Evolutionary conservation across 2,797 vertebrate genomes (phyloP).

Genomic region (Microctenopoma lineatum): DNA sequence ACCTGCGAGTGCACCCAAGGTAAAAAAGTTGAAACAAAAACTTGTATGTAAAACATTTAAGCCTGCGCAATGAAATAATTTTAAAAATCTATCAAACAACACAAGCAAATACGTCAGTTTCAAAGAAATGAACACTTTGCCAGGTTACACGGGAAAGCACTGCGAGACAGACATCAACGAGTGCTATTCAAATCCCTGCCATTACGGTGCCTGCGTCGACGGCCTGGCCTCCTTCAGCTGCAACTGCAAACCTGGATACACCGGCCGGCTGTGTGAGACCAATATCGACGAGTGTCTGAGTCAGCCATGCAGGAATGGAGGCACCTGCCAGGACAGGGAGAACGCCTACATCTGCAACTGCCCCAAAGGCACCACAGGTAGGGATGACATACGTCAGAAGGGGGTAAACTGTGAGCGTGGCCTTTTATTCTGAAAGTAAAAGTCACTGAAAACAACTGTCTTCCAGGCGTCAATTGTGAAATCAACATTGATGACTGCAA

Average conservation of each 20-base stretch:
- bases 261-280: constrained; percentile 91
- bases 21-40: constrained; percentile 57
- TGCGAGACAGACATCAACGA: constrained; percentile 93
- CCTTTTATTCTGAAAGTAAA: not conserved
- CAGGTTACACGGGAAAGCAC: constrained; percentile 91
- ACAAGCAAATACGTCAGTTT: not conserved
- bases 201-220: constrained; percentile 92
- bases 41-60: not conserved
- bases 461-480: constrained; percentile 92
- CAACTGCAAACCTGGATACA: constrained; percentile 90
- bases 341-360: constrained; percentile 92
- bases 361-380: constrained; percentile 93
- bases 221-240: constrained; percentile 92
- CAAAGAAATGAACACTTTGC: not conserved
- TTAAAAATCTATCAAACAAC: not conserved
- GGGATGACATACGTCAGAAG: not conserved
- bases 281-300: constrained; percentile 97
- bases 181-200: constrained; percentile 91
- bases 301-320: constrained; percentile 94
- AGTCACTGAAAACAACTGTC: constrained; percentile 12
- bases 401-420: accelerated
- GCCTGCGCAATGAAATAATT: not conserved
- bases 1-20: constrained; percentile 95
- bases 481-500: constrained; percentile 95
- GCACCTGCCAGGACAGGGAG: constrained; percentile 91